Evolutionary conservation across 2,113 vertebrate genomes (phyloP).

Genomic region (Pterocles burchelli): DNA sequence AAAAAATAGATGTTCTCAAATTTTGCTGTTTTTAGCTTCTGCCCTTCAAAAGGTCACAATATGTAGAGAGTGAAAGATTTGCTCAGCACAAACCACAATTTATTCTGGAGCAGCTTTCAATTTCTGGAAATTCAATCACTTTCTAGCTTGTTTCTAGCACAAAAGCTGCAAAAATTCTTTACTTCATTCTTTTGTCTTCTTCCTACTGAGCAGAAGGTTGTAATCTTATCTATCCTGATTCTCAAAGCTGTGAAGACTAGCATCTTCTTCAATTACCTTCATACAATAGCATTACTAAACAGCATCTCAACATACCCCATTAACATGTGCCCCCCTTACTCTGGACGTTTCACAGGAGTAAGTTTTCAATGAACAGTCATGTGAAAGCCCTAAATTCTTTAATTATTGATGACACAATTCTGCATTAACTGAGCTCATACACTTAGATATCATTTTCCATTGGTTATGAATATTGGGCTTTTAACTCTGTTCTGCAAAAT

Average conservation of each 20-base stretch:
- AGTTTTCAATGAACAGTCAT: not conserved
- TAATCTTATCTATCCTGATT: not conserved
- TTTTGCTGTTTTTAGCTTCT: constrained; percentile 37
- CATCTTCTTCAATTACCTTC: not conserved
- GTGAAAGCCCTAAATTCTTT: not conserved
- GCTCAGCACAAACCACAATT: not conserved
- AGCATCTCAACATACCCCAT: not conserved
- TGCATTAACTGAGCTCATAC: not conserved
- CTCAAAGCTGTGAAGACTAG: not conserved
- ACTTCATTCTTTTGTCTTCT: not conserved
- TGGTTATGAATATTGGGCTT: not conserved
- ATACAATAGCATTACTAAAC: not conserved
- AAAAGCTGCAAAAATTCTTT: not conserved
- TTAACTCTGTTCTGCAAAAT: not conserved
- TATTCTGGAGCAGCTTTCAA: not conserved
- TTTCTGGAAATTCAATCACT: constrained; percentile 6
- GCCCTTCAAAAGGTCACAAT: constrained; percentile 22
- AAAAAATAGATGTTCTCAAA: constrained; percentile 47
- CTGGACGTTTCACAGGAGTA: not conserved
- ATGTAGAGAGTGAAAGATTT: not conserved
- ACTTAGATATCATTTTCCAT: not conserved
- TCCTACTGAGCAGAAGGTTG: not conserved
- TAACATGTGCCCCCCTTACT: not conserved
- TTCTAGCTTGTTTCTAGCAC: not conserved
- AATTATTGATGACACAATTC: not conserved